These are phyloP conservation scores for Crotalus viridis DNA, from an alignment of 2,113 vertebrate species.

Conservation along the genomic window DNA sequence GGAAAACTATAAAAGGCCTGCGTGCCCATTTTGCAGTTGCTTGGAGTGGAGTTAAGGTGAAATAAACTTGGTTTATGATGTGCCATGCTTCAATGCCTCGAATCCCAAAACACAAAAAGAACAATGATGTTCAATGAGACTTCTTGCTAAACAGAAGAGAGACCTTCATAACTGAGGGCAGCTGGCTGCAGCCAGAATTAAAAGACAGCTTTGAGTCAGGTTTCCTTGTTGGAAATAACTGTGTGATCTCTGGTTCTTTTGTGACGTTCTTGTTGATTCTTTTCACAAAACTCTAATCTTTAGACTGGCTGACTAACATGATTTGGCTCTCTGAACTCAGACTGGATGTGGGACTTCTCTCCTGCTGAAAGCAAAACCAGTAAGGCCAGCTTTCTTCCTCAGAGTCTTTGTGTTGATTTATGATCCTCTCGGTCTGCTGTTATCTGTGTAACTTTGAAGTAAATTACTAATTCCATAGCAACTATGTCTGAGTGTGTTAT, in stretches of 20 bases:
- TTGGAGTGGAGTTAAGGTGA: too few species aligned
- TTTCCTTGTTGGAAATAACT: not conserved
- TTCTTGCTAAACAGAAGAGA: not conserved
- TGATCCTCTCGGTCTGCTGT: not conserved
- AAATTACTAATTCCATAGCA: not conserved
- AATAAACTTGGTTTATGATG: too few species aligned
- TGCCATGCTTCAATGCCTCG: too few species aligned
- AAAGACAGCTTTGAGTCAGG: not conserved
- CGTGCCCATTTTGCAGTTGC: too few species aligned
- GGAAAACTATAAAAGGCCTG: too few species aligned
- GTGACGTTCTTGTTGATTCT: not conserved
- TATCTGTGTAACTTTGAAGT: not conserved
- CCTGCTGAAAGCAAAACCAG: not conserved
- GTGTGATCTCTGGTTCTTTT: not conserved
- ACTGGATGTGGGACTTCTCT: not conserved
- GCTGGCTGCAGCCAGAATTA: not conserved
- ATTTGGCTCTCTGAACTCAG: not conserved
- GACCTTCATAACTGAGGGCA: not conserved
- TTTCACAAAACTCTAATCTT: not conserved
- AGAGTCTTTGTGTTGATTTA: not conserved
- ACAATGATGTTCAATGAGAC: not conserved
- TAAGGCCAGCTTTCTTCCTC: not conserved
- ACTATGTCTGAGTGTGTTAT: not conserved
- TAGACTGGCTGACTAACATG: not conserved
- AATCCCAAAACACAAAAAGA: too few species aligned